Conservation (phyloP, 1,140 invertebrate genomes). For the Thaumatotibia leucotreta region DNA sequence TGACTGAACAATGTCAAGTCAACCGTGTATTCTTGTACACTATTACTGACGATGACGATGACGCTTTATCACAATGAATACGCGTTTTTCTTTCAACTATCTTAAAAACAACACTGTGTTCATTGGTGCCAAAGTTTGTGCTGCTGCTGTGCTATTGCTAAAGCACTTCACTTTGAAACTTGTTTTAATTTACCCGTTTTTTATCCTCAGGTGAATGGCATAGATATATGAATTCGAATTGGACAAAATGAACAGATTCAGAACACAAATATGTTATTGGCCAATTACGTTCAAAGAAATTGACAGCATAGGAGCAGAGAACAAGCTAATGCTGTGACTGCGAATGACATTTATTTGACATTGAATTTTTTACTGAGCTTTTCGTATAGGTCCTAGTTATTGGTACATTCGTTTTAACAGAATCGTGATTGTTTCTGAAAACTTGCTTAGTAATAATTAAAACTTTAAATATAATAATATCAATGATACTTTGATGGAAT, state of each 20-base stretch:
- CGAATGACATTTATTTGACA: slow-evolving; percentile 37
- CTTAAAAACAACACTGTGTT: not conserved
- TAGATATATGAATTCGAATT: not conserved
- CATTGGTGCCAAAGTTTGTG: not conserved
- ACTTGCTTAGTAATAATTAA: too few species aligned
- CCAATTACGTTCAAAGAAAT: not conserved
- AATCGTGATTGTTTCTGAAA: too few species aligned
- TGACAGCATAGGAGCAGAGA: not conserved
- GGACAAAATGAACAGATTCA: not conserved
- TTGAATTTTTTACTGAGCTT: slow-evolving; percentile 23
- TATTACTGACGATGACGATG: not conserved
- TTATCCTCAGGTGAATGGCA: not conserved
- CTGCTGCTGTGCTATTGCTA: too few species aligned
- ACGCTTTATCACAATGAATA: not conserved
- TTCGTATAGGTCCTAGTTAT: not conserved
- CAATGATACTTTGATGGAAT: too few species aligned
- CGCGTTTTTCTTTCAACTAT: not conserved
- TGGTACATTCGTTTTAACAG: not conserved
- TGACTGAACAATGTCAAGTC: slow-evolving; percentile 3
- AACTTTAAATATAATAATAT: too few species aligned
- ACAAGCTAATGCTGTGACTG: slow-evolving; percentile 7
- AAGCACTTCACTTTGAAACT: not conserved
- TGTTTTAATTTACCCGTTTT: not conserved
- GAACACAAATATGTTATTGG: not conserved
- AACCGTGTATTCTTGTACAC: not conserved